Conservation (phyloP, 2,797 vertebrate species). For the Eulemur coronatus region DNA sequence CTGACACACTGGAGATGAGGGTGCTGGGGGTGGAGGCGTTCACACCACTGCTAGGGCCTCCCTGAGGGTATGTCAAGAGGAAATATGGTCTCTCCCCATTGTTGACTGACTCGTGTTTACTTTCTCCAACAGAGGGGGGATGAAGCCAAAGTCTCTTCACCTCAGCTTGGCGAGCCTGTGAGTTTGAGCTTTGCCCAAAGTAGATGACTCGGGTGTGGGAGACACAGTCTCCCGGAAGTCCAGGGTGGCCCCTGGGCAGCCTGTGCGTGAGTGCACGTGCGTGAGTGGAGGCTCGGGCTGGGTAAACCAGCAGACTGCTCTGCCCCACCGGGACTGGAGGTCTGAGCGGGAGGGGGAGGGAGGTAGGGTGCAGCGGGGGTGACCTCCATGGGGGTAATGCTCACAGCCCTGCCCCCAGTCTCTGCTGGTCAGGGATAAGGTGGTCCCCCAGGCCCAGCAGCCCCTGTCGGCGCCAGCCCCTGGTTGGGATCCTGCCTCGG, state of each 20-base stretch:
- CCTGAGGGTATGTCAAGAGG: background rate
- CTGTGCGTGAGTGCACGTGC: background rate
- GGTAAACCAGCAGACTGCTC: background rate
- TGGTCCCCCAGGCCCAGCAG: background rate
- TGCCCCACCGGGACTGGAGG: background rate
- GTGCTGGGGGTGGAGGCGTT: background rate
- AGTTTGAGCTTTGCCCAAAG: constrained; percentile 54
- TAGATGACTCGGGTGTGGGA: background rate
- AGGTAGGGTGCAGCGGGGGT: background rate
- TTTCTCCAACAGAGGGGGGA: constrained; percentile 63
- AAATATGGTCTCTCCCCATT: background rate
- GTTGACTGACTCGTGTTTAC: constrained; percentile 19
- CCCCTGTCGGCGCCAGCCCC: background rate
- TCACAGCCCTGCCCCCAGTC: background rate
- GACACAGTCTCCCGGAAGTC: background rate
- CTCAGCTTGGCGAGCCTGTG: constrained; percentile 62
- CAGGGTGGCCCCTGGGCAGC: background rate
- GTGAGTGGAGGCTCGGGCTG: background rate
- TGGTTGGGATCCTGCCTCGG: background rate
- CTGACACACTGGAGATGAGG: background rate
- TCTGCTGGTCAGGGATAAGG: background rate
- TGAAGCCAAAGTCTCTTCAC: constrained; percentile 55
- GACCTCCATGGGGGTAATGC: background rate
- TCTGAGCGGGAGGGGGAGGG: background rate
- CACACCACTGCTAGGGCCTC: background rate